Base-by-base conservation (phyloP, 2,797 vertebrate species). In the Neosilurus hyrtlii region DNA sequence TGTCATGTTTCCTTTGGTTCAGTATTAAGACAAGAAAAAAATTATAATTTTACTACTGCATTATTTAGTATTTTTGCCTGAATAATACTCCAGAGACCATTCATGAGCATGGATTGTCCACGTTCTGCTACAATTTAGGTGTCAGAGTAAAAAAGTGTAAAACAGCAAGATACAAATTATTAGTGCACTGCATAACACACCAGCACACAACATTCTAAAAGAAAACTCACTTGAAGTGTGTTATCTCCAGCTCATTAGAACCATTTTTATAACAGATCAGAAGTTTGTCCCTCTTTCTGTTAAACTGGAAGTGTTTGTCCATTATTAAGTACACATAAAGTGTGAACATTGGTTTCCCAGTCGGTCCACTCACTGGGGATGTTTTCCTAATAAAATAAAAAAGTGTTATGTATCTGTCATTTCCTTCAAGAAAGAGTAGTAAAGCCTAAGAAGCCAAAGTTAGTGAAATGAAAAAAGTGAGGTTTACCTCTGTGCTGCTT, bases 271-370 rank as follows among this genome's bases (percentile, higher is more conserved):
- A 0, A 65, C 0, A 0, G 35, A 93, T 0, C 0, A 79, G 0
- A 0, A 94, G 79, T 0, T 3, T 67, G 86, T 93, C 87, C 0
- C 0, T 0, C 0, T 87, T 0, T 16, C 0, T 26, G 26, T 76
- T 79, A 82, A 94, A 94, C 51, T 0, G 76, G 1, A 95, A 94
- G 83, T 14, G 88, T 71, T 88, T 92, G 84, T 92, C 92, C 86
- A 95, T 26, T 67, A 94, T 89, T 9, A 92, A 89, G 3, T 94
- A 89, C 82, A 94, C 79, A 82, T 93, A 74, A 37, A 94, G 80
- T 43, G 89, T 93, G 86, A 94, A 91, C 82, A 77, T 61, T 2
- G 90, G 87, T 0, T 8, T 56, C 2, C 0, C 11, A 0, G 80
- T 79, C 1, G 85, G 87, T 24, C 66, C 6, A 68, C 81, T 91